Evolutionary conservation across 2,888 invertebrate genomes (phyloP).

Genomic region (Eurytoma adleriae): DNA sequence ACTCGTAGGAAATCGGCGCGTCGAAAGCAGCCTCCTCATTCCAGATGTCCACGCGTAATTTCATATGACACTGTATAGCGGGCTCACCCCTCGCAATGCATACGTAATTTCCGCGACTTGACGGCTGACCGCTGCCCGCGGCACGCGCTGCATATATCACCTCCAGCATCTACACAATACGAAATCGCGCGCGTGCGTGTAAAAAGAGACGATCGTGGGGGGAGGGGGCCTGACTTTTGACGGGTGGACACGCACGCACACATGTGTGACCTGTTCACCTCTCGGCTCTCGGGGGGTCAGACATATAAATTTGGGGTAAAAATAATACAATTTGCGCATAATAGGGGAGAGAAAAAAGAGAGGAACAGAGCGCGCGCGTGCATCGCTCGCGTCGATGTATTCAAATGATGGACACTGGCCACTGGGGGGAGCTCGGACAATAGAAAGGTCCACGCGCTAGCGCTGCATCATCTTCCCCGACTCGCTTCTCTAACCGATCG

Average conservation of each 20-base stretch:
- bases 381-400: constrained; percentile 62
- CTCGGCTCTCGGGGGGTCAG: constrained; percentile 31
- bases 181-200: constrained; percentile 23
- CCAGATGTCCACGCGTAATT: constrained; percentile 52
- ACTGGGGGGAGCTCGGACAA: constrained; percentile 59
- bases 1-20: constrained; percentile 52
- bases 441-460: constrained; percentile 14
- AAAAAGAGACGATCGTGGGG: constrained; percentile 28
- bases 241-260: constrained; percentile 31
- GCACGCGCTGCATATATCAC: constrained; percentile 20
- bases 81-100: constrained; percentile 28
- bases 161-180: not conserved
- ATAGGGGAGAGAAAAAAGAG: constrained; percentile 66
- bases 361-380: constrained; percentile 53
- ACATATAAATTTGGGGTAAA: constrained; percentile 75
- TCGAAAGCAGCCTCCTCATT: constrained; percentile 1
- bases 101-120: constrained; percentile 19
- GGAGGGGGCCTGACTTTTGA: constrained; percentile 32
- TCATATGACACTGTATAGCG: constrained; percentile 21
- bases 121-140: constrained; percentile 26
- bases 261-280: constrained; percentile 74
- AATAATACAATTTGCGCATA: constrained; percentile 76
- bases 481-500: constrained; percentile 60
- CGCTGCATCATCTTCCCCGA: constrained; percentile 11
- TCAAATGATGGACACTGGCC: constrained; percentile 66